A percentile compares a stretch with the other conserved stretches of the same genome.
These are phyloP conservation scores for Cyphomyrus discorhynchus DNA, from an alignment of 2,113 vertebrate genomes.

Conservation along the genomic window DNA sequence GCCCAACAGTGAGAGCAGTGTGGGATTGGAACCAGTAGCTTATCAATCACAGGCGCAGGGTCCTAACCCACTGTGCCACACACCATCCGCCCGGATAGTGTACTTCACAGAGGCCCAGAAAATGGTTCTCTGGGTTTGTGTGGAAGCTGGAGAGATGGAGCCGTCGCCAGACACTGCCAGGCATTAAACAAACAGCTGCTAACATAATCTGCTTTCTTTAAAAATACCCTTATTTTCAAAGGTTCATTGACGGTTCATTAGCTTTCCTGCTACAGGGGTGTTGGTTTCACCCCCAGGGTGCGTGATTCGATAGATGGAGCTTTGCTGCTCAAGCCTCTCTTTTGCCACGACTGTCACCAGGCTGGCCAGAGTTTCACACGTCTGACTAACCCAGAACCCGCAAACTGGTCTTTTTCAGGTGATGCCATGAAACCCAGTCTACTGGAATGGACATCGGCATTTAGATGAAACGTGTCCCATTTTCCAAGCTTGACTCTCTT, in stretches of 20 bases:
- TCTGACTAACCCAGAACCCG: background rate
- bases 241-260: constrained; percentile 23
- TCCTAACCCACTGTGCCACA: background rate
- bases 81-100: constrained; percentile 28
- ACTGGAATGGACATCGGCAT: background rate
- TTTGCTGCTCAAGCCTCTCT: constrained; percentile 44
- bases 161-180: constrained; percentile 44
- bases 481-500: background rate
- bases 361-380: constrained; percentile 22
- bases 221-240: constrained; percentile 40
- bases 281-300: constrained; percentile 16
- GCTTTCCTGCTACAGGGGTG: constrained; percentile 40
- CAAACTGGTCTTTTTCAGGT: background rate
- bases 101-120: background rate
- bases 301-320: constrained; percentile 49
- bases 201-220: constrained; percentile 44
- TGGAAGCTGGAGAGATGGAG: constrained; percentile 38
- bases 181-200: constrained; percentile 52
- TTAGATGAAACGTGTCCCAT: background rate
- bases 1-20: background rate
- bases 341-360: constrained; percentile 37
- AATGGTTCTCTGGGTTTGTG: background rate
- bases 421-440: background rate
- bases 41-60: background rate
- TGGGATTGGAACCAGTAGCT: background rate